Base-by-base conservation (phyloP, 2,888 invertebrate species). In the Drosophila rubida region DNA sequence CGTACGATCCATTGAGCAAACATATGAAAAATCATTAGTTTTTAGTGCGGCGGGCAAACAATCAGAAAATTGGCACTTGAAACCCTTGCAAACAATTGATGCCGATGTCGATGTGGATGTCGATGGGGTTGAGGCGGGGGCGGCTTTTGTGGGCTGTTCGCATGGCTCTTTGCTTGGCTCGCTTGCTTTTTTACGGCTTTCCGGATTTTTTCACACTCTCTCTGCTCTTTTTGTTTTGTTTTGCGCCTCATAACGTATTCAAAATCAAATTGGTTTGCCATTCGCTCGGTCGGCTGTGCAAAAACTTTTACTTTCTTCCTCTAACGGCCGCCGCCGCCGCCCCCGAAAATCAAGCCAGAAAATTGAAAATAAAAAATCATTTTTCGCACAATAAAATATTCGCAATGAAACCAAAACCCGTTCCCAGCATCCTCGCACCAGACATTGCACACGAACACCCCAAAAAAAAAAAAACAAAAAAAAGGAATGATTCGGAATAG, bases 321-420 rank as follows among this genome's bases (percentile, higher is more conserved):
- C 63, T 2, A 6, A 6, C 6, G 2, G 19, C 19, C 75, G 25
- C 30, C 30, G 13, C 0, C 32, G 25, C 0, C n/a, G n/a, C 16
- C 27, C 5, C 30, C 48, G 32, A 63, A 67, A 71, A 72, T 71
- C 73, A 61, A 63, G 54, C 74, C 57, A 61, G 72, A 70, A 72
- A 82, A 80, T 80, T 80, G 86, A 79, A 76, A 87, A 86, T 76
- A 89, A 89, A 84, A 89, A 88, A 85, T 84, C 80, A 87, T 89
- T 89, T 90, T 85, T 87, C 88, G 89, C 85, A 78, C 90, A 89
- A 89, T 89, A 89, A 89, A 89, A 89, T 89, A 88, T 81, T 71
- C 60, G 66, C 69, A 57, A 41, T 50, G 70, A 22, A 69, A 67
- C 37, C 51, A 51, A 63, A 49, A 54, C 27, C 14, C n/a, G 51